Evolutionary conservation across 2,888 invertebrate genomes (phyloP), one percentile per base, ranked within the genome.

Genomic region (Venusia cambrica): DNA sequence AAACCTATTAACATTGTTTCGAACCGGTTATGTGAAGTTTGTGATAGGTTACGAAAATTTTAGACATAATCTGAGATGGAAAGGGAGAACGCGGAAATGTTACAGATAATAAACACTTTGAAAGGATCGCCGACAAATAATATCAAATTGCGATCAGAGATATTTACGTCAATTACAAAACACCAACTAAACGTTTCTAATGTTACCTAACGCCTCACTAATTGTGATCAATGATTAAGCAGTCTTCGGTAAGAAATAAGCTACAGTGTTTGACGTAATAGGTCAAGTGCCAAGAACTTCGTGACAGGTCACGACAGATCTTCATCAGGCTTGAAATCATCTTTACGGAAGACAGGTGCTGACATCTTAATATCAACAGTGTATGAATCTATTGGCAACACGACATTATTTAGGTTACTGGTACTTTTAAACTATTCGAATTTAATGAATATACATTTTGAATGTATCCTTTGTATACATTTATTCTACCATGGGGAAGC

Each of bases 211-310:
- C 57, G 38, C 47, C 45, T 40, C 31, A 43, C 57, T 67, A 62
- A 69, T 67, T 64, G 58, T 52, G 35, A 35, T 33, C 54, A 55
- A 59, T 67, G 62, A 68, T 66, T 64, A 57, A 52, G 46, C 52
- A 52, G 45, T 52, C 55, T 61, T 62, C 39, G 25, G 33, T 10
- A 29, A 52, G 45, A 53, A 51, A 49, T 44, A 54, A 37, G 44
- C 45, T 48, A 38, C 28, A 33, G 16, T 25, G 20, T 21, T 17
- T 50, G 29, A 39, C 35, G 42, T 45, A 57, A 53, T 50, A 50
- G 40, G 38, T 45, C 36, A 45, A 48, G 35, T 24, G 28, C 37
- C 39, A 25, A 45, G 34, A 41, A 8, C 17, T 52, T 43, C n/a
- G n/a, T 53, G 54, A 55, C 54, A 51, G 51, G 51, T 47, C 59